phyloP scores from a whole-genome alignment of 2,113 vertebrate genomes.

The Tapirus terrestris region DNA sequence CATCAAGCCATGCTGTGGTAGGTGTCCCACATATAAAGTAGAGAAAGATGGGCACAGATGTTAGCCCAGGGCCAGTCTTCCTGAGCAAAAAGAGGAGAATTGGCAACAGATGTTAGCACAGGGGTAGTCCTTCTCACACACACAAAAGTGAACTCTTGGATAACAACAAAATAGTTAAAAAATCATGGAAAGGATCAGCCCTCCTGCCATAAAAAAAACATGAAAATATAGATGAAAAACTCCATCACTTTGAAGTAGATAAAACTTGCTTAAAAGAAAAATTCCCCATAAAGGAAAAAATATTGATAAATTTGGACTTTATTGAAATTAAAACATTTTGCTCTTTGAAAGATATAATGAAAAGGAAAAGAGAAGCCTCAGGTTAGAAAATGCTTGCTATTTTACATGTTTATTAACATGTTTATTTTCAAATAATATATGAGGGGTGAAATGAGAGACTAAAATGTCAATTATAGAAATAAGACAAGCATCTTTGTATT shows the following conservation, averaged over 20 bases:
- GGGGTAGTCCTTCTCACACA: too few species aligned
- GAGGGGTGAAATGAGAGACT: not conserved
- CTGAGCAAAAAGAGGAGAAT: too few species aligned
- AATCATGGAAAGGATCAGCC: not conserved
- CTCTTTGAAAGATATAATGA: not conserved
- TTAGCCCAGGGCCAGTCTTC: too few species aligned
- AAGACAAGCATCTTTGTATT: not conserved
- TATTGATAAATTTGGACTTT: not conserved
- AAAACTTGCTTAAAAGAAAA: not conserved
- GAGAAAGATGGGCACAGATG: too few species aligned
- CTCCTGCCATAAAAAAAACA: not conserved
- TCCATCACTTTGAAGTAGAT: not conserved
- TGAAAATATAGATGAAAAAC: not conserved
- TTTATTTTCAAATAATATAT: not conserved
- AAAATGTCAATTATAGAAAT: not conserved
- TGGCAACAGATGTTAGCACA: too few species aligned
- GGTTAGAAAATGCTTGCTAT: not conserved
- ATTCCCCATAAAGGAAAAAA: not conserved
- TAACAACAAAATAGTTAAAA: not conserved
- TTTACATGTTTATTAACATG: not conserved
- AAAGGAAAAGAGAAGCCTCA: not conserved
- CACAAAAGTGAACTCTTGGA: not conserved
- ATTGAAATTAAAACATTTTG: not conserved
- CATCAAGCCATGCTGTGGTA: too few species aligned
- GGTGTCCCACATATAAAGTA: too few species aligned